phyloP scores from a whole-genome alignment of 2,888 invertebrate genomes.

The Yponomeuta evonymella region DNA sequence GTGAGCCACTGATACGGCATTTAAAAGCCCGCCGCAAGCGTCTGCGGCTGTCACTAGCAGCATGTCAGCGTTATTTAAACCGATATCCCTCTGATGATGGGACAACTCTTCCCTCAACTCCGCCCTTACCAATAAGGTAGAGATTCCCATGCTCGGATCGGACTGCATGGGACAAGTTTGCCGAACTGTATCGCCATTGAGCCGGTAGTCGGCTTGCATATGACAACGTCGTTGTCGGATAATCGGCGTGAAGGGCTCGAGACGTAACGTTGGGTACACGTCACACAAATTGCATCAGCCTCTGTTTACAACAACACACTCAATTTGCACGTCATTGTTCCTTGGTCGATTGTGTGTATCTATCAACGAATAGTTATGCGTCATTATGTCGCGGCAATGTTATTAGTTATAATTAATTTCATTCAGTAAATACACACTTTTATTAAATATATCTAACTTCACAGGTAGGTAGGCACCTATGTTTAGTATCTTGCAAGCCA shows the following conservation, averaged over 20 bases:
- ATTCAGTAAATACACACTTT: background rate
- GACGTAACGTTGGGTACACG: slow-evolving; percentile 28
- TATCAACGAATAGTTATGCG: background rate
- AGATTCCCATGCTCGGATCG: background rate
- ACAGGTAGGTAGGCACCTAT: no score
- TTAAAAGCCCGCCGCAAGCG: background rate
- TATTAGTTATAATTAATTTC: background rate
- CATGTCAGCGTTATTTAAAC: slow-evolving; percentile 6
- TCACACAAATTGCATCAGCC: slow-evolving; percentile 50
- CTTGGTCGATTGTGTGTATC: slow-evolving; percentile 30
- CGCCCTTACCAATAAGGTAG: background rate
- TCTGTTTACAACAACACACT: slow-evolving; percentile 42
- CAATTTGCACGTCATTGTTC: slow-evolving; percentile 41
- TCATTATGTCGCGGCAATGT: background rate
- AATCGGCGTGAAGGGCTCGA: slow-evolving; percentile 42
- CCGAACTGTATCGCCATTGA: slow-evolving; percentile 32
- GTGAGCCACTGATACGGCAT: slow-evolving; percentile 4
- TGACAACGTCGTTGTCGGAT: slow-evolving; percentile 42
- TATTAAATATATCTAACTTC: no score
- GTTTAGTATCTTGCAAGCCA: no score
- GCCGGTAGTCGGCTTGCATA: slow-evolving; percentile 30
- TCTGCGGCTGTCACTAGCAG: slow-evolving; percentile 9
- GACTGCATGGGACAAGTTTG: background rate
- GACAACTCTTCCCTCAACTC: background rate
- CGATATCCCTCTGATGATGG: background rate